Evolutionary conservation across 2,113 vertebrate genomes (phyloP), one percentile per base, ranked within the genome.

Genomic region (Pseudonaja textilis): DNA sequence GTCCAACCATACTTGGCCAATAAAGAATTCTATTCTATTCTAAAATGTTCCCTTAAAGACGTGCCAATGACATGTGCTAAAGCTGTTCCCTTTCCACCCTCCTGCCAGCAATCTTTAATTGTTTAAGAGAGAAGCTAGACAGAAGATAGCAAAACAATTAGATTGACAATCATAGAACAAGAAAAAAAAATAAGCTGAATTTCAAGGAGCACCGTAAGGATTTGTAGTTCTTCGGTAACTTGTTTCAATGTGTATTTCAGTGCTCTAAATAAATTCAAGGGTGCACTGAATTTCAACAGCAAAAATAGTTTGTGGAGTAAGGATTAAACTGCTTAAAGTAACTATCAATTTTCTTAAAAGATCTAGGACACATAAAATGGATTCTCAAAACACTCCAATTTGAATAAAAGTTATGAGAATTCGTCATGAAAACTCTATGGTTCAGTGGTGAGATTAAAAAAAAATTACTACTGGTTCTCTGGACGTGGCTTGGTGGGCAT

Each of bases 201-300:
- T 96, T 96, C 95, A 98, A 98, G 98, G 95, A 97, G 95, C 96
- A 97, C 96, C 95, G 96, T 93, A 95, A 97, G 96, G 97, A 98
- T 98, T 98, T 98, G 95, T 91, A 97, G 92, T 95, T 93, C 89
- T 95, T 91, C 93, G 93, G 94, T 97, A 98, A 98, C 97, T 96
- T 98, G 98, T 96, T 97, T 95, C 96, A 96, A 94, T 95, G 96
- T 94, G 94, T 95, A 96, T 91, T 97, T 94, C 89, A 93, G 87
- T 94, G 87, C 88, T 89, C 94, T 89, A 86, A 94, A 59, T 87
- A 69, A 93, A 96, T 96, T 95, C 94, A 54, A 69, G 91, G 89
- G 90, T 90, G 89, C 86, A 93, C 95, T 93, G 95, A 94, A 90
- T 97, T 93, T 94, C 95, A 96, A 91, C 95, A 96, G 95, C 94